phyloP scores from a whole-genome alignment of 37 sponge, comb jelly and placozoan genomes.

The Oopsacas minuta region DNA sequence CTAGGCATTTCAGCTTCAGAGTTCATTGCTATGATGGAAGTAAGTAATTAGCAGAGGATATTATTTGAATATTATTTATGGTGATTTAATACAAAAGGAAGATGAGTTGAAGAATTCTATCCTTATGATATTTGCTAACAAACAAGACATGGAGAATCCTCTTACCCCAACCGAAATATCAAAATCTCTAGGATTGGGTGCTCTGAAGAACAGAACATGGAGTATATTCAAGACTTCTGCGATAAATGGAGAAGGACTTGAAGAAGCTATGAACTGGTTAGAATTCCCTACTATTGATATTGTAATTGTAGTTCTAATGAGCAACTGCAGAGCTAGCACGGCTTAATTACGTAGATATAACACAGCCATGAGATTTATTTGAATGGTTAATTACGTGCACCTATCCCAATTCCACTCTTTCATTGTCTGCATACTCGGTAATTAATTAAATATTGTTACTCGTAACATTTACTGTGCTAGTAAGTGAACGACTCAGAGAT shows the following conservation, averaged over 20 bases:
- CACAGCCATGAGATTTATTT: no score
- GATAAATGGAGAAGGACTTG: conserved; percentile 83
- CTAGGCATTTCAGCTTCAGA: conserved; percentile 89
- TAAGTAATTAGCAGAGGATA: conserved; percentile 18
- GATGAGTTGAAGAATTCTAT: conserved; percentile 85
- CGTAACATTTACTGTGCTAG: no score
- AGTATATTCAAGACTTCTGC: conserved; percentile 98
- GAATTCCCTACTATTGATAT: no score
- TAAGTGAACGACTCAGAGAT: no score
- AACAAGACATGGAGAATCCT: conserved; percentile 94
- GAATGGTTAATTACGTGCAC: no score
- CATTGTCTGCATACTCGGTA: no score
- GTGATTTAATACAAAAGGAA: conserved; percentile 40
- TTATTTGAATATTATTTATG: background rate
- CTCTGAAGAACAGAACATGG: conserved; percentile 95
- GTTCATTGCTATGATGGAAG: conserved; percentile 91
- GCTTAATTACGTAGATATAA: no score
- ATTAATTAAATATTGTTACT: no score
- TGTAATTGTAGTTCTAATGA: no score
- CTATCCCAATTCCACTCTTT: no score
- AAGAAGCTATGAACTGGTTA: conserved; percentile 99
- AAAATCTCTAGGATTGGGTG: conserved; percentile 74
- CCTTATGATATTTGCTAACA: conserved; percentile 92
- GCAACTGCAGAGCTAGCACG: no score
- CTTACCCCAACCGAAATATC: conserved; percentile 90